Evolutionary conservation across 1,140 invertebrate genomes (phyloP), one percentile per base, ranked within the genome.

Genomic region (Bilobella aurantiaca): DNA sequence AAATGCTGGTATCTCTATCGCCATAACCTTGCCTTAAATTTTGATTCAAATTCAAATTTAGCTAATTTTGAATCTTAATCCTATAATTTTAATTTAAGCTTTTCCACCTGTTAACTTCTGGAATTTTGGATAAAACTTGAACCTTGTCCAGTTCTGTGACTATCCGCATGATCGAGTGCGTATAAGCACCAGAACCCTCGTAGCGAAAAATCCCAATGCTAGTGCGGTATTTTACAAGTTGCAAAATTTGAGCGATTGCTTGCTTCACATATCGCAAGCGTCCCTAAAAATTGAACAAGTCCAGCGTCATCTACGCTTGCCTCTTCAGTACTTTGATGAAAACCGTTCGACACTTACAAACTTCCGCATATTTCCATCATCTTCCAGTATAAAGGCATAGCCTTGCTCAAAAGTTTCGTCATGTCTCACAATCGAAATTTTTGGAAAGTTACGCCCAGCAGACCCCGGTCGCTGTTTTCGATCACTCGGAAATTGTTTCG

Each of bases 321-420:
- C 37, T 3, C 32, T 46, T 63, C 23, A 28, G 42, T 25, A 32
- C 16, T 25, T 27, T 58, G 18, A 31, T 56, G 58, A 3, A 14
- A 5, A 58, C 3, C 31, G 23, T 37, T 31, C 29, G 30, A 57
- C 23, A 42, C 46, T 49, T 61, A 64, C 62, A 5, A 0, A n/a
- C 0, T 62, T 8, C 18, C 59, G 53, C 28, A 65, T 62, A 28
- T 25, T 37, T 1, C 1, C 3, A 28, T 31, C 57, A 28, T 67
- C 57, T 67, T 70, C 69, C 14, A 70, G 58, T 16, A 70, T 16
- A 47, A 70, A 70, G 23, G 63, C 63, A 53, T 47, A 70, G 3
- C 47, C 69, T 37, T 66, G 58, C 1, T 21, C 49, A 53, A 16
- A 53, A 23, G 14, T 53, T 23, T 23, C n/a, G 14, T 53, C 62